These are phyloP conservation scores for Python bivittatus DNA, from an alignment of 2,113 vertebrate genomes.

Conservation along the genomic window DNA sequence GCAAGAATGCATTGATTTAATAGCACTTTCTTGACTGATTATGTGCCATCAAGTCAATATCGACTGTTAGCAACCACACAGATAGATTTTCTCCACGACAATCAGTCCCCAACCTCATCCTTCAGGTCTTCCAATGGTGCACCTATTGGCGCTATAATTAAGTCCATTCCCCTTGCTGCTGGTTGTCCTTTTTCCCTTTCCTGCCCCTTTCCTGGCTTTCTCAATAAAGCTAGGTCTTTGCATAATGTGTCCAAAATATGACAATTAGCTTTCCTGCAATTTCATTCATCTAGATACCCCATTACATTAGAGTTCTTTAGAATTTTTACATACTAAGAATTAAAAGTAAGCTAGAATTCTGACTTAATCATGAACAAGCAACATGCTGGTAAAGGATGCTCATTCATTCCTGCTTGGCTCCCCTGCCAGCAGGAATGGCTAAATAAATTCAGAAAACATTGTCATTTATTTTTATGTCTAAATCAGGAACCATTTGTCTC, in stretches of 20 bases:
- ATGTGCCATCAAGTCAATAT: neutral
- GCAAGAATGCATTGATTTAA: neutral
- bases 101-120: neutral
- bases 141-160: neutral
- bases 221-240: neutral
- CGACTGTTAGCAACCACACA: neutral
- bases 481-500: neutral
- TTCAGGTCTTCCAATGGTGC: neutral
- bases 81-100: neutral
- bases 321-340: neutral
- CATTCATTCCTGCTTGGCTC: neutral
- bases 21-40: neutral
- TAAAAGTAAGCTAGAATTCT: neutral
- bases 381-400: neutral
- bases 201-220: neutral
- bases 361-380: neutral
- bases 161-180: neutral
- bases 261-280: neutral
- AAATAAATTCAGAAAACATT: neutral
- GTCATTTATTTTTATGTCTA: neutral
- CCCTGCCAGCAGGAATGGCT: neutral
- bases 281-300: neutral
- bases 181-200: neutral
- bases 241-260: neutral
- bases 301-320: neutral